Percentiles rank a stretch among this genome's conserved stretches.
Evolutionary conservation across 2,113 vertebrate species (phyloP).

Genomic region (Ascaphus truei): DNA sequence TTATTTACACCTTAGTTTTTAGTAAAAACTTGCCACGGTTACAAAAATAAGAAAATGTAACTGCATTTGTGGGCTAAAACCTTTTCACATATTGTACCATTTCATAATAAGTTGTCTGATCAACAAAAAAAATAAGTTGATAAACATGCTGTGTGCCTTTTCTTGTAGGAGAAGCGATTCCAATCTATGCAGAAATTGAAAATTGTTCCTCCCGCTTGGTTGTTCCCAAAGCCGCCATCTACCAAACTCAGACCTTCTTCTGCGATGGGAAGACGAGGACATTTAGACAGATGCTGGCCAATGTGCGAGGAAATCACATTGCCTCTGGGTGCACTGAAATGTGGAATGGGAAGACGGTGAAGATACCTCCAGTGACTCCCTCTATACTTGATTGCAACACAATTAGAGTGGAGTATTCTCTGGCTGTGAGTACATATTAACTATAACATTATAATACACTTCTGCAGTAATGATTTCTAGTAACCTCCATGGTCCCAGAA

Average conservation of each 20-base stretch:
- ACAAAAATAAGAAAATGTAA: no score
- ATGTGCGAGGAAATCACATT: constrained; percentile 73
- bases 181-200: constrained; percentile 79
- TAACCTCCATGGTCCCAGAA: no score
- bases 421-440: constrained; percentile 68
- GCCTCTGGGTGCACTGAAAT: constrained; percentile 71
- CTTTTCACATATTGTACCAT: no score
- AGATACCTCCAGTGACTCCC: constrained; percentile 74
- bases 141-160: neutral
- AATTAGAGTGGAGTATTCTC: constrained; percentile 74
- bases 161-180: constrained; percentile 71
- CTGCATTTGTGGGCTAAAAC: no score
- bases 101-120: no score
- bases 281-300: constrained; percentile 68
- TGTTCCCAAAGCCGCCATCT: constrained; percentile 80
- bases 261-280: constrained; percentile 70
- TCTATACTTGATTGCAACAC: constrained; percentile 78
- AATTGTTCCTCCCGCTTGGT: constrained; percentile 78
- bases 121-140: no score
- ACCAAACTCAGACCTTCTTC: constrained; percentile 77
- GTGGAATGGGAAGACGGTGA: constrained; percentile 75
- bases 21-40: no score
- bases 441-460: no score
- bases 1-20: no score
- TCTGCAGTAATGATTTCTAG: no score